Evolutionary conservation across 2,888 invertebrate species (phyloP).

Genomic region (Clusia tigrina): DNA sequence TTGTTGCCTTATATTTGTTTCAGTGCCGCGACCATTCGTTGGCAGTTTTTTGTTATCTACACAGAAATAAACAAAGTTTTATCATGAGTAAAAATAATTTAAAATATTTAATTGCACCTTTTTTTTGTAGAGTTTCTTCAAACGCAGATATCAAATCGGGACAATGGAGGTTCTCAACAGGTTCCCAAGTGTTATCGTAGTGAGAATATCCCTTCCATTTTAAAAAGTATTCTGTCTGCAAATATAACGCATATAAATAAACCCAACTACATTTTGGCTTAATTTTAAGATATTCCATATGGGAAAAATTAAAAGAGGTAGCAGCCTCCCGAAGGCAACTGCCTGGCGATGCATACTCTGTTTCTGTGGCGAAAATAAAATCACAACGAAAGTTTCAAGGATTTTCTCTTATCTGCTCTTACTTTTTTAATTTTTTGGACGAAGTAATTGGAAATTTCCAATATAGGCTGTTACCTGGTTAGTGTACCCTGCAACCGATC

Average conservation of each 20-base stretch:
- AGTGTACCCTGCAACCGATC: no score
- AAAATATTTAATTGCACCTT: slow-evolving; percentile 45
- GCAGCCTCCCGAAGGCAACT: no score
- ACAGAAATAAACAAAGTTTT: slow-evolving; percentile 46
- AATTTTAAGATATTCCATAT: no score
- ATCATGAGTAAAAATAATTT: no score
- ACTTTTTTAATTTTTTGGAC: no score
- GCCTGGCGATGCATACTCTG: no score
- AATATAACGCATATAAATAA: no score
- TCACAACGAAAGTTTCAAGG: background rate
- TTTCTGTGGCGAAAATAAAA: slow-evolving; percentile 1
- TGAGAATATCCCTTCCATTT: slow-evolving; percentile 86
- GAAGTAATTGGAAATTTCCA: no score
- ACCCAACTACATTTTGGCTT: no score
- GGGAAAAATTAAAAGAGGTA: no score
- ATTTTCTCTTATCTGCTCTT: no score
- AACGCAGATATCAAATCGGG: slow-evolving; percentile 87
- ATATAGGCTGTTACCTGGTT: no score
- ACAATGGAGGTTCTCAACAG: slow-evolving; percentile 90
- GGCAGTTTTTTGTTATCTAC: slow-evolving; percentile 53
- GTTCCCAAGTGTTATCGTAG: slow-evolving; percentile 96
- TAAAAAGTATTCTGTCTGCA: slow-evolving; percentile 72
- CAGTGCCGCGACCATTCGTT: slow-evolving; percentile 52
- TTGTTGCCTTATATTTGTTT: slow-evolving; percentile 66
- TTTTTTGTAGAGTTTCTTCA: slow-evolving; percentile 80